Conservation (phyloP, 2,888 invertebrate species). For the Leucoptera coffeella region DNA sequence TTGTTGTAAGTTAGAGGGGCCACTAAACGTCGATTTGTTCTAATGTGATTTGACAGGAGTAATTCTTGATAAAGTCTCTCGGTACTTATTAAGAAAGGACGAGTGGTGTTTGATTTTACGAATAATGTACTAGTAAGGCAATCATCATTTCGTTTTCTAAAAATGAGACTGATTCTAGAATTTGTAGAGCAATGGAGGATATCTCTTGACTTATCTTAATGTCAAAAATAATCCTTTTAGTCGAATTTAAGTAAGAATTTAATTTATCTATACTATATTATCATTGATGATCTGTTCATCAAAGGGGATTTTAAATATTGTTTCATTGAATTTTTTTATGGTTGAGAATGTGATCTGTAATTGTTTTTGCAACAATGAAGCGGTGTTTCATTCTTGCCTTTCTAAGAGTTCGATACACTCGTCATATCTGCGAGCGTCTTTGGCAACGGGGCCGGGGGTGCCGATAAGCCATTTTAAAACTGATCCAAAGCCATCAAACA, state of each 20-base stretch:
- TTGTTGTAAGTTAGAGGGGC: too few species aligned
- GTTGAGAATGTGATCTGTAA: slow-evolving; percentile 11
- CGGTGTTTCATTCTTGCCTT: slow-evolving; percentile 11
- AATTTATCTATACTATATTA: slow-evolving; percentile 2
- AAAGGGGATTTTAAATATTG: slow-evolving; percentile 2
- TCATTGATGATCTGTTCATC: slow-evolving; percentile 3
- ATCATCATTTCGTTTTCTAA: slow-evolving; percentile 3
- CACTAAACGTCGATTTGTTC: too few species aligned
- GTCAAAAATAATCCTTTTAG: too few species aligned
- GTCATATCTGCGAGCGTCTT: slow-evolving; percentile 10
- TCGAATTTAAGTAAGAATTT: background rate
- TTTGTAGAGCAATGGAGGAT: slow-evolving; percentile 1
- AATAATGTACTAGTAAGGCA: slow-evolving; percentile 1
- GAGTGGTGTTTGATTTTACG: too few species aligned
- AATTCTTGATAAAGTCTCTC: too few species aligned
- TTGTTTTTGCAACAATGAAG: slow-evolving; percentile 8
- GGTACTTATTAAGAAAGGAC: too few species aligned
- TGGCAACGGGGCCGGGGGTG: slow-evolving; percentile 12
- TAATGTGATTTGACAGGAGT: too few species aligned
- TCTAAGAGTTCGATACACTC: too few species aligned
- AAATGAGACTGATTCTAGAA: slow-evolving; percentile 1
- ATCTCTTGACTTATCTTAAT: background rate
- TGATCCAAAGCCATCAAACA: slow-evolving; percentile 10
- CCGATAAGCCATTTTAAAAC: slow-evolving; percentile 12
- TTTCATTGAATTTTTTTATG: slow-evolving; percentile 7